phyloP scores from a whole-genome alignment of 92 coral and sea anemone species.

The Actinostola sp. region DNA sequence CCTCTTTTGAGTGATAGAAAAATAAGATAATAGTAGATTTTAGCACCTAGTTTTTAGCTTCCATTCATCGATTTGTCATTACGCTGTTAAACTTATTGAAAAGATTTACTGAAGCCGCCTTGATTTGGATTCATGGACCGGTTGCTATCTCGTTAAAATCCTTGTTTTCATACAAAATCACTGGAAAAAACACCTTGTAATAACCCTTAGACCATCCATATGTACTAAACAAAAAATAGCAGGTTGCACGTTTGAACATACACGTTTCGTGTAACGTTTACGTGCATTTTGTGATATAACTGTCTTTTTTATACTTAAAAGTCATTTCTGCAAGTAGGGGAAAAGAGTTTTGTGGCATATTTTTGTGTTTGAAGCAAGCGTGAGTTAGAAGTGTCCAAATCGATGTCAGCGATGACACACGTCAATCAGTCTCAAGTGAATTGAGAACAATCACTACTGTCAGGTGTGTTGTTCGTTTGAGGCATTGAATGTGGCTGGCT shows the following conservation, averaged over 20 bases:
- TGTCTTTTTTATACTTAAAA: slow-evolving; percentile 9
- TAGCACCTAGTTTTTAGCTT: slow-evolving; percentile 73
- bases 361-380: slow-evolving; percentile 40
- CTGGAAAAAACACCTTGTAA: neutral
- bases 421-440: slow-evolving; percentile 48
- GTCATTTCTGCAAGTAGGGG: slow-evolving; percentile 7
- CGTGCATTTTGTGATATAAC: slow-evolving; percentile 6
- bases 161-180: neutral
- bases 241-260: neutral
- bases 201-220: neutral
- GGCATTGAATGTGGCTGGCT: slow-evolving; percentile 48
- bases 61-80: slow-evolving; percentile 78
- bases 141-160: neutral
- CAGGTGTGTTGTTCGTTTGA: slow-evolving; percentile 53
- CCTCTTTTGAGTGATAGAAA: slow-evolving; percentile 76
- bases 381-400: slow-evolving; percentile 54
- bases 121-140: slow-evolving; percentile 8
- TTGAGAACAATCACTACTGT: slow-evolving; percentile 74
- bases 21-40: slow-evolving; percentile 76
- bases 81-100: slow-evolving; percentile 61
- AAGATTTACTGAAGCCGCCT: slow-evolving; percentile 39
- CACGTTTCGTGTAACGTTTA: slow-evolving; percentile 1
- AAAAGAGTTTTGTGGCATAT: slow-evolving; percentile 38
- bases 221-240: neutral
- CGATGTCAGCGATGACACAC: slow-evolving; percentile 38